Base-by-base conservation (phyloP, 2,888 invertebrate genomes). In the Cheilosia variabilis region DNA sequence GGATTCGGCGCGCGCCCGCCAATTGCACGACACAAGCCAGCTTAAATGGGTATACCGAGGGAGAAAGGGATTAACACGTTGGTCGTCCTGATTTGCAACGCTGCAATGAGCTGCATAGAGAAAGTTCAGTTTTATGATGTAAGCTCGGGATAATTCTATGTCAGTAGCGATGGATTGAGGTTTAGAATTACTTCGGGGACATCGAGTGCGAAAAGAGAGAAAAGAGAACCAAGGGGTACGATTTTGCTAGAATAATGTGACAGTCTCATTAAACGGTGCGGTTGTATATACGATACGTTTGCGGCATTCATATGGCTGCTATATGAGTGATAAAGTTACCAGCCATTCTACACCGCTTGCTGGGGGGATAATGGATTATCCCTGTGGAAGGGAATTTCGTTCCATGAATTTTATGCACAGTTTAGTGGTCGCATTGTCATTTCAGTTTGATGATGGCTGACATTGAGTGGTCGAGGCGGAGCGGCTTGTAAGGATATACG, bases 401-500 rank as follows among this genome's bases (percentile, higher is more conserved):
- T 65, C 15, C 63, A 52, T 68, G 73, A 73, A 69, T 73, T 84
- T 71, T 80, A 71, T 81, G 62, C 57, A 66, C 80, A 81, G 62
- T 84, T 84, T 84, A 79, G 83, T 79, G 68, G 81, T 76, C 45
- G 81, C 60, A 86, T 76, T 86, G 84, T 86, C 80, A 71, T 76
- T 80, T 80, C 80, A 76, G 62, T 80, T 71, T 86, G 71, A 76
- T 57, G 80, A 84, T 66, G 80, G 43, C 57, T 72, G 43, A 63
- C 19, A 63, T 13, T 69, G 84, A 75, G 65, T 72, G 34, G 55
- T 45, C 45, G 45, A 9, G 45, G 17, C 3, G 10, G 9, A 47
- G 2, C 15, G 6, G 5, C n/a, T 45, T 45, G 45, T 7, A 7
- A 9, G 17, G 9, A 9, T 17, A 19, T 43, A n/a, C n/a, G n/a